Evolutionary conservation across 2,113 vertebrate species (phyloP).

Genomic region (Etia nguti): DNA sequence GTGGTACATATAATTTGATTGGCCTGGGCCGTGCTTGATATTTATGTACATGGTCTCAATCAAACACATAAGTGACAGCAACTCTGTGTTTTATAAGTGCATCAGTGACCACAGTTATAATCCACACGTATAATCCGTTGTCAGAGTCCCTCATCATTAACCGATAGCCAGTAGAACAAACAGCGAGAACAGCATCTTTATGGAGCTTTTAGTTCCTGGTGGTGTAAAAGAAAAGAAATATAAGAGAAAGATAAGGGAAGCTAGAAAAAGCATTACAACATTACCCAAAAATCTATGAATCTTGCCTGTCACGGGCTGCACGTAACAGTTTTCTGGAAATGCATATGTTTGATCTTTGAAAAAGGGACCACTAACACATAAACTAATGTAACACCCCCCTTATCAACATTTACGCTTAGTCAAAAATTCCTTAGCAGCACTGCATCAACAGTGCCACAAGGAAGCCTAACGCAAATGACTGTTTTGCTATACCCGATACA

Average conservation of each 20-base stretch:
- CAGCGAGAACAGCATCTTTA: constrained; percentile 4
- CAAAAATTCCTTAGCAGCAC: not conserved
- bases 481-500: not conserved
- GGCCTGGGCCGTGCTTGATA: not conserved
- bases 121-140: not conserved
- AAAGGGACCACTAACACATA: not conserved
- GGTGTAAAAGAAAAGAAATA: not conserved
- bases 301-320: not conserved
- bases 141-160: not conserved
- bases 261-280: not conserved
- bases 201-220: not conserved
- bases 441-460: not conserved
- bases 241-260: not conserved
- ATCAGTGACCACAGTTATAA: not conserved
- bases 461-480: not conserved
- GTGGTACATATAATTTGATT: not conserved
- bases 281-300: not conserved
- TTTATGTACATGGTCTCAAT: not conserved
- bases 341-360: not conserved
- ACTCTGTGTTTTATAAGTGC: constrained; percentile 2
- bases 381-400: not conserved
- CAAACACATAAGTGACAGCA: not conserved
- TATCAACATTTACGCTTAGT: not conserved
- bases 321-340: not conserved
- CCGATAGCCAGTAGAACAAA: not conserved